Evolutionary conservation across 2,888 invertebrate genomes (phyloP).

Genomic region (Zaprionus obscuricornis): DNA sequence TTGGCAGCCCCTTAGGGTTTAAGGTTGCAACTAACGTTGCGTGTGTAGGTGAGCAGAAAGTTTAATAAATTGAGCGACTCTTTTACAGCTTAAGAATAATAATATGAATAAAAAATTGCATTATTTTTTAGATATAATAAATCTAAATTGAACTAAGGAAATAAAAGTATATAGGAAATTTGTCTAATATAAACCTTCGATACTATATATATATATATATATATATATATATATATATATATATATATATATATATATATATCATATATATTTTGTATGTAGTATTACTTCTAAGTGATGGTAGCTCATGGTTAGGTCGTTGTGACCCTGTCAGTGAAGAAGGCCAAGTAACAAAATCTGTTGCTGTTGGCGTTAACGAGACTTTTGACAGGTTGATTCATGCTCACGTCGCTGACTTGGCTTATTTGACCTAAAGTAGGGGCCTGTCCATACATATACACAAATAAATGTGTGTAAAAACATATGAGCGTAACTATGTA

Average conservation of each 20-base stretch:
- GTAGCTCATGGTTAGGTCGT: slow-evolving; percentile 63
- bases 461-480: no score
- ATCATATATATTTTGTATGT: neutral
- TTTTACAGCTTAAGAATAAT: neutral
- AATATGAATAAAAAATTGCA: neutral
- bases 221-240: no score
- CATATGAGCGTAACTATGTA: neutral
- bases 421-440: slow-evolving; percentile 72
- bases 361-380: slow-evolving; percentile 83
- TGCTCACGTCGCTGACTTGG: slow-evolving; percentile 79
- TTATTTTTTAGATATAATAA: neutral
- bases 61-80: neutral
- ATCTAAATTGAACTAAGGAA: no score
- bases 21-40: slow-evolving; percentile 21
- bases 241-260: no score
- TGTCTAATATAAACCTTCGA: neutral
- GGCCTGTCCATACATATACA: slow-evolving; percentile 43
- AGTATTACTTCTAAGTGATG: neutral
- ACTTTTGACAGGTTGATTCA: slow-evolving; percentile 83
- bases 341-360: slow-evolving; percentile 65
- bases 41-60: slow-evolving; percentile 28
- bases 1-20: slow-evolving; percentile 59
- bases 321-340: slow-evolving; percentile 60
- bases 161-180: no score
- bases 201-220: no score